Evolutionary conservation across 2,113 vertebrate genomes (phyloP).

Genomic region (Nothobranchius furzeri): DNA sequence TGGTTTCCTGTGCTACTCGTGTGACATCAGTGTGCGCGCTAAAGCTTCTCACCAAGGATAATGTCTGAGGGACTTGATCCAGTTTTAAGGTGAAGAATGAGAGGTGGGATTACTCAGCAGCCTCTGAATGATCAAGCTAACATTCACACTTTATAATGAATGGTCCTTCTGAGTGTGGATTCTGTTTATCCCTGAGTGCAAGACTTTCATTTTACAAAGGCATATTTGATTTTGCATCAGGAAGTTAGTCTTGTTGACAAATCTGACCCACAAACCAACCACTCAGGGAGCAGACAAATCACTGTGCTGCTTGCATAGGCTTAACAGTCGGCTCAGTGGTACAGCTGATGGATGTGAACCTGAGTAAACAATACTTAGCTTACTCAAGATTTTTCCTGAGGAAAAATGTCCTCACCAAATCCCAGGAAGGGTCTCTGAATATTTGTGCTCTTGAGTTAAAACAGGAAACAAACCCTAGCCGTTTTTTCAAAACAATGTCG

Average conservation of each 20-base stretch:
- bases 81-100: conserved; percentile 41
- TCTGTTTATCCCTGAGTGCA: neutral
- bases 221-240: neutral
- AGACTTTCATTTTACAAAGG: neutral
- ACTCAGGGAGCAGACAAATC: neutral
- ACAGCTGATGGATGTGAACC: neutral
- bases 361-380: neutral
- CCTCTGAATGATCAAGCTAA: neutral
- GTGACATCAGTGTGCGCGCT: conserved; percentile 57
- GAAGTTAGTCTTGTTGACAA: neutral
- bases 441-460: neutral
- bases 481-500: too few species aligned
- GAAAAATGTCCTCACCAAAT: neutral
- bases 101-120: conserved; percentile 39
- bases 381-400: neutral
- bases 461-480: too few species aligned
- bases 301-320: neutral
- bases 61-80: conserved; percentile 38
- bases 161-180: neutral
- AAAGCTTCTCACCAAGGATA: conserved; percentile 32
- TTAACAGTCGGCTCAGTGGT: neutral
- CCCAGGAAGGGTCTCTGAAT: neutral
- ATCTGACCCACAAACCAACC: neutral
- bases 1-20: conserved; percentile 53
- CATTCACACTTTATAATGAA: neutral